Conservation (phyloP, 2,113 vertebrate genomes). For the Ceyx cyanopectus region DNA sequence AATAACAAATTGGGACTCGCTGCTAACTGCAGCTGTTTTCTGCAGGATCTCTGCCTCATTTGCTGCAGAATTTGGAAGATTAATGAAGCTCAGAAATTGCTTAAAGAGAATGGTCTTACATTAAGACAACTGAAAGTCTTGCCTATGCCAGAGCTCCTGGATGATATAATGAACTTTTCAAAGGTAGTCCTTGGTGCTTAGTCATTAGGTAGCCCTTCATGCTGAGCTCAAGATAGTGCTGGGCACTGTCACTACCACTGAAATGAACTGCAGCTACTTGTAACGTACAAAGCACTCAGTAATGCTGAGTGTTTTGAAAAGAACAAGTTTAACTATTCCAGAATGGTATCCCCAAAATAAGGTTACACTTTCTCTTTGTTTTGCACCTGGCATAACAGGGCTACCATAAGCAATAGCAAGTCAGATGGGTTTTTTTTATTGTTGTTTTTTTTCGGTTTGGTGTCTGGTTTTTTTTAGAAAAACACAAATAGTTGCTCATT, state of each 20-base stretch:
- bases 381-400: background rate
- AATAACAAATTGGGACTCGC: background rate
- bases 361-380: background rate
- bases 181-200: background rate
- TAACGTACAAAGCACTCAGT: background rate
- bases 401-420: background rate
- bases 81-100: conserved; percentile 27
- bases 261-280: background rate
- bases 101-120: background rate
- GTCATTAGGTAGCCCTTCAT: background rate
- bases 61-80: conserved; percentile 23
- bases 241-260: background rate
- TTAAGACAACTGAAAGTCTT: background rate
- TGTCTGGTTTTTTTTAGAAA: background rate
- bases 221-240: background rate
- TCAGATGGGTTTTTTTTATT: background rate
- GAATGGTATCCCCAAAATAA: background rate
- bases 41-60: conserved; percentile 45
- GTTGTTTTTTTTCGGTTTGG: background rate
- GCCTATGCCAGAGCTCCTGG: background rate
- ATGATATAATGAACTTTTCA: background rate
- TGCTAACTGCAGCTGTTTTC: background rate
- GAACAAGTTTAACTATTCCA: background rate
- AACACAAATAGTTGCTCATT: background rate
- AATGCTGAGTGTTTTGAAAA: background rate